Percentiles rank a stretch among this genome's conserved stretches.
Conservation (phyloP, 2,888 invertebrate species). For the Escarpia spicata region DNA sequence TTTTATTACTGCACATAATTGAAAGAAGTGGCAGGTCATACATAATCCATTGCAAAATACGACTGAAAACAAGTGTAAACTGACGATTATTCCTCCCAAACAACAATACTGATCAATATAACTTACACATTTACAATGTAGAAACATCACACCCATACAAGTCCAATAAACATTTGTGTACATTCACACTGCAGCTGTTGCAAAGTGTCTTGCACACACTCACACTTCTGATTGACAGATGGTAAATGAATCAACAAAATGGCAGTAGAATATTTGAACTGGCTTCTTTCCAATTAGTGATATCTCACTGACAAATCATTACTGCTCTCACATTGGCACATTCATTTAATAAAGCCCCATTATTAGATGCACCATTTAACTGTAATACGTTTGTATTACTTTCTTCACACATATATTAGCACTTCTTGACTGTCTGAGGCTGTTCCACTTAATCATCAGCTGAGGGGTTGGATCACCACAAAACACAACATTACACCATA, state of each 20-base stretch:
- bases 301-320: background rate
- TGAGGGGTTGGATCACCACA: background rate
- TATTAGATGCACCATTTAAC: no score
- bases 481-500: background rate
- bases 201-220: background rate
- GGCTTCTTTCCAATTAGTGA: background rate
- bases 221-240: background rate
- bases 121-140: constrained; percentile 4
- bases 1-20: background rate
- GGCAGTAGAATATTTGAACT: background rate
- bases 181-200: background rate
- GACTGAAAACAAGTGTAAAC: background rate
- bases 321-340: background rate
- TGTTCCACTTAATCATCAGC: background rate
- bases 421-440: background rate
- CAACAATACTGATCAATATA: background rate
- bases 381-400: no score
- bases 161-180: background rate
- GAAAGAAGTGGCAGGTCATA: background rate
- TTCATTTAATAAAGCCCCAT: no score
- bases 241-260: background rate
- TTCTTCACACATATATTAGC: background rate
- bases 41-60: background rate
- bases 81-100: background rate
- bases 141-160: background rate